A percentile compares a stretch with the other conserved stretches of the same genome.
phyloP scores from a whole-genome alignment of 30 jellyfish, hydroid and myxozoan species.

The Turritopsis rubra region DNA sequence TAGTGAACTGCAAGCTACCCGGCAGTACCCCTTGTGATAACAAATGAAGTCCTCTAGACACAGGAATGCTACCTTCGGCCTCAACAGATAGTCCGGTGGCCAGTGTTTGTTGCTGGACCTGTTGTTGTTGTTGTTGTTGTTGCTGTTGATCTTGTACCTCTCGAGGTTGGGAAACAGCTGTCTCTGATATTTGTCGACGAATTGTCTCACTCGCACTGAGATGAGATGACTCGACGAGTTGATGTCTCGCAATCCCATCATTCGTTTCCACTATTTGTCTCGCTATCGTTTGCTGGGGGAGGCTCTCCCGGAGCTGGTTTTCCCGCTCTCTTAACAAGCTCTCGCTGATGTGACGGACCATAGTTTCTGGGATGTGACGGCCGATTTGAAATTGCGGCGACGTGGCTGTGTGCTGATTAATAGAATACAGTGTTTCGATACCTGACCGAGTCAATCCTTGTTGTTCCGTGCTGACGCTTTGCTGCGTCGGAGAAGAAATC shows the following conservation, averaged over 20 bases:
- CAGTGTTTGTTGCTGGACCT: conserved; percentile 11
- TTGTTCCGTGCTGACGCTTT: conserved; percentile 24
- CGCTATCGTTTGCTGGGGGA: not conserved
- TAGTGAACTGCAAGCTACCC: conserved; percentile 73
- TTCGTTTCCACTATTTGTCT: not conserved
- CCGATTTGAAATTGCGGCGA: conserved; percentile 34
- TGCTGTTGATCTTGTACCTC: conserved; percentile 23
- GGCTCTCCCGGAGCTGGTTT: not conserved
- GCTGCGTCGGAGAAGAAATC: conserved; percentile 31
- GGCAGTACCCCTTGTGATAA: conserved; percentile 81
- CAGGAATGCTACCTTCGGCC: conserved; percentile 29
- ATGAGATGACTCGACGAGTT: conserved; percentile 15
- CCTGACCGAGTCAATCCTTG: conserved; percentile 15
- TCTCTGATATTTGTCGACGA: conserved; percentile 18
- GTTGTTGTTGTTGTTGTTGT: conserved; percentile 16
- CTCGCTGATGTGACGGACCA: conserved; percentile 30
- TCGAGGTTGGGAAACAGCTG: not conserved
- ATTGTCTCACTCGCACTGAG: conserved; percentile 4
- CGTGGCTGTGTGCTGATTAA: conserved; percentile 21
- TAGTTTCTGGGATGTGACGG: conserved; percentile 23
- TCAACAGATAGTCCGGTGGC: conserved; percentile 22
- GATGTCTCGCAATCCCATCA: conserved; percentile 6
- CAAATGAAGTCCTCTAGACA: conserved; percentile 52
- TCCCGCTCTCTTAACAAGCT: conserved; percentile 28
- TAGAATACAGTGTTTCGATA: conserved; percentile 27